These are phyloP conservation scores for Folsomia candida DNA, from an alignment of 2,888 invertebrate genomes.

Conservation along the genomic window DNA sequence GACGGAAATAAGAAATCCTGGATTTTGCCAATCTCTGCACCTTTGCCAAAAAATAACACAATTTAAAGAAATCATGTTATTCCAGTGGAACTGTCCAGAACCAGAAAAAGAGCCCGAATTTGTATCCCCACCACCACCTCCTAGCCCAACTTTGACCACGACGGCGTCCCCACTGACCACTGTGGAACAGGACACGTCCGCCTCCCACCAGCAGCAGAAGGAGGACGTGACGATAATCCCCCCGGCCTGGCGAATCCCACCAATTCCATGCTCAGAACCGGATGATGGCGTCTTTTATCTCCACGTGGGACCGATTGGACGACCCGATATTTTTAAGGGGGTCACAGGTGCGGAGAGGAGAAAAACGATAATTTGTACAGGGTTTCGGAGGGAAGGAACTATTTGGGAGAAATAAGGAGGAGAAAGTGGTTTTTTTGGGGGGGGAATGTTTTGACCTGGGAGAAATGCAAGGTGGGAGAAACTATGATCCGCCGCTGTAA, in stretches of 20 bases:
- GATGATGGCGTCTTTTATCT: constrained; percentile 89
- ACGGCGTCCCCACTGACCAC: no score
- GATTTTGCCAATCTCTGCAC: no score
- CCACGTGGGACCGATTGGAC: constrained; percentile 83
- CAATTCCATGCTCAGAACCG: constrained; percentile 83
- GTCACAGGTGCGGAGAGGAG: constrained; percentile 56
- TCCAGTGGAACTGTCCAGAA: constrained; percentile 88
- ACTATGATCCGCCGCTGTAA: no score
- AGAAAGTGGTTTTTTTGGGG: no score
- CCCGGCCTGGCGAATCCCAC: constrained; percentile 78
- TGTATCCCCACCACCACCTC: neutral
- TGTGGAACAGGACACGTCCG: neutral
- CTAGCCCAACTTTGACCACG: neutral
- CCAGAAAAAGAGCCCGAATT: constrained; percentile 65
- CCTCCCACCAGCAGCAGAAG: neutral
- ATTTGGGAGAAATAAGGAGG: no score
- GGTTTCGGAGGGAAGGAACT: no score
- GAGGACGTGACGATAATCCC: neutral
- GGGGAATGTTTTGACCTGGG: no score
- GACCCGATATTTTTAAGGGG: constrained; percentile 82
- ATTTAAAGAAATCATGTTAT: no score
- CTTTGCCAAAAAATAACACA: no score
- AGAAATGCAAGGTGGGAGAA: no score
- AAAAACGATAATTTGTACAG: neutral
- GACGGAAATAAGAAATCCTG: no score